Conservation (phyloP, 2,888 invertebrate genomes). For the Octonoba sinensis region DNA sequence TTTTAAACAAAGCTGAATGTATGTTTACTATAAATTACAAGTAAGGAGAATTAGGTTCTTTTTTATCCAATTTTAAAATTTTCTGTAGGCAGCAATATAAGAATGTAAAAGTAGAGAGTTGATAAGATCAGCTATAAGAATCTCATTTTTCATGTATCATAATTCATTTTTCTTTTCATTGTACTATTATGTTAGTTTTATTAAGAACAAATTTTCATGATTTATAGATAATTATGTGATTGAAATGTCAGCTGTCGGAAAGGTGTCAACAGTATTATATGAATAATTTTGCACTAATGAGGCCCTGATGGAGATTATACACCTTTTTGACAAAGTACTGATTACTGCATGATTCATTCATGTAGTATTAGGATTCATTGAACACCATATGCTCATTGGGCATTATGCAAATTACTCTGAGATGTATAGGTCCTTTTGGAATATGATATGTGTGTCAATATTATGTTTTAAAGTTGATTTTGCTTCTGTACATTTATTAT, state of each 20-base stretch:
- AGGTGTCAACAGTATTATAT: constrained; percentile 56
- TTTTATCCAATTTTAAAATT: constrained; percentile 44
- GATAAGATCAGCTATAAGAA: constrained; percentile 35
- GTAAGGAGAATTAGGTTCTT: constrained; percentile 39
- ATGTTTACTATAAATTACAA: constrained; percentile 43
- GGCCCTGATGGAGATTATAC: constrained; percentile 38
- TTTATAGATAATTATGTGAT: constrained; percentile 41
- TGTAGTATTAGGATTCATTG: constrained; percentile 28
- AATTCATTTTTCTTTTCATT: constrained; percentile 52
- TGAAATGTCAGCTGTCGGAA: constrained; percentile 37
- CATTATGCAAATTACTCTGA: constrained; percentile 35
- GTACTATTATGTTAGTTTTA: constrained; percentile 41
- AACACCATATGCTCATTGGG: constrained; percentile 3
- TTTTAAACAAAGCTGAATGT: constrained; percentile 57
- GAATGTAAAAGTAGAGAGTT: constrained; percentile 51
- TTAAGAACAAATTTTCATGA: constrained; percentile 62
- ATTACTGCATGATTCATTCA: constrained; percentile 27
- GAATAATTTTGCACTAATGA: constrained; percentile 37
- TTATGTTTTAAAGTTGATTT: constrained; percentile 44
- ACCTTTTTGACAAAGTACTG: constrained; percentile 33
- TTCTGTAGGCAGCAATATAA: constrained; percentile 44
- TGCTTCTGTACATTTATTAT: constrained; percentile 49
- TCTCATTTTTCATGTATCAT: constrained; percentile 49
- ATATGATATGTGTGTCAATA: constrained; percentile 43
- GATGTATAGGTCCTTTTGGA: constrained; percentile 55